These are phyloP conservation scores for Tinea semifulvella DNA, from an alignment of 2,888 invertebrate genomes.

Conservation along the genomic window DNA sequence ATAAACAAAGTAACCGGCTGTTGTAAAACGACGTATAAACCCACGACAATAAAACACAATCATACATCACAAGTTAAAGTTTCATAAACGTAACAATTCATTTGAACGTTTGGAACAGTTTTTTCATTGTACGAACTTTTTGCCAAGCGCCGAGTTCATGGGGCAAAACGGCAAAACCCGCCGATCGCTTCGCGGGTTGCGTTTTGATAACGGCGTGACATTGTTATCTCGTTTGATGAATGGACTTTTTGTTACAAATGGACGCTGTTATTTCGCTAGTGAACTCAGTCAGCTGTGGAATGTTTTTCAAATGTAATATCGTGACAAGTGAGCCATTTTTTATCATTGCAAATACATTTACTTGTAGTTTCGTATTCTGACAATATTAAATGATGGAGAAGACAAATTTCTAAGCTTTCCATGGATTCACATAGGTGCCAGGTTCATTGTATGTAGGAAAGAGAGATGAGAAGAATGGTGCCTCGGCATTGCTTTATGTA, in stretches of 20 bases:
- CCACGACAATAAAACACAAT: conserved; percentile 9
- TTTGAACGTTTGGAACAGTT: conserved; percentile 31
- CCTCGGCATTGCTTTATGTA: no score
- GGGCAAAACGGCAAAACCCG: conserved; percentile 41
- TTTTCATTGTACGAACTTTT: conserved; percentile 53
- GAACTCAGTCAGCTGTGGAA: conserved; percentile 34
- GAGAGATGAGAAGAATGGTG: no score
- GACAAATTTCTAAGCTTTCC: no score
- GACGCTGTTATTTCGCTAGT: conserved; percentile 54
- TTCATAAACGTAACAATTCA: conserved; percentile 45
- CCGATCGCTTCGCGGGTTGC: conserved; percentile 57
- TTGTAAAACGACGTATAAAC: no score
- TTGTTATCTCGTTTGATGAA: conserved; percentile 62
- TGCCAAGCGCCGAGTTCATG: conserved; percentile 35
- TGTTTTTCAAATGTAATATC: conserved; percentile 11
- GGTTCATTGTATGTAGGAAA: no score
- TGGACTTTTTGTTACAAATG: conserved; percentile 62
- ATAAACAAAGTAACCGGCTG: no score
- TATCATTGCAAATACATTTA: neutral
- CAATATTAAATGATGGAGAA: no score
- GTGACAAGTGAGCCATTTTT: conserved; percentile 6
- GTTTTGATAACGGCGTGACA: conserved; percentile 61
- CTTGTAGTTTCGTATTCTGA: no score
- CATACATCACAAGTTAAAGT: conserved; percentile 16
- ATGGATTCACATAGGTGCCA: no score